A percentile compares a stretch with the other conserved stretches of the same genome.
Evolutionary conservation across 2,888 invertebrate genomes (phyloP).

Genomic region (Bellardia pandia): DNA sequence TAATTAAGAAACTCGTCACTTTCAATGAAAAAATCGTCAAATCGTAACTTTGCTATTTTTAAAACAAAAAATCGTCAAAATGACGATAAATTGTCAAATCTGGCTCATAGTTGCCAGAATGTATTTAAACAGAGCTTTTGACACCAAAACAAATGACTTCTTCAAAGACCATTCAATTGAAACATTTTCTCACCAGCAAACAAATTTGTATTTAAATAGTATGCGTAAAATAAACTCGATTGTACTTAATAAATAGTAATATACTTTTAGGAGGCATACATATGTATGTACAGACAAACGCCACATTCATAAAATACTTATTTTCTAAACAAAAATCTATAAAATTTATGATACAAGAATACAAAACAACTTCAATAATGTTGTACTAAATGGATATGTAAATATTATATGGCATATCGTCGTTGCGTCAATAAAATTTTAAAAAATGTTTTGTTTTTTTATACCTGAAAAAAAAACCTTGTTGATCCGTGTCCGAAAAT

Average conservation of each 20-base stretch:
- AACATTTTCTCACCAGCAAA: constrained; percentile 14
- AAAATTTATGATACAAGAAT: constrained; percentile 13
- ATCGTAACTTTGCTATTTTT: too few species aligned
- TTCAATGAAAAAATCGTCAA: too few species aligned
- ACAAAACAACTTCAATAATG: constrained; percentile 5
- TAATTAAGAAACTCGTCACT: too few species aligned
- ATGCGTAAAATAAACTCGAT: constrained; percentile 34
- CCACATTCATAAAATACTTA: constrained; percentile 15
- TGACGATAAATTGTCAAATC: too few species aligned
- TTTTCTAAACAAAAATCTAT: constrained; percentile 31
- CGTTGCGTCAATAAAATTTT: too few species aligned
- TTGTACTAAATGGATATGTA: background rate
- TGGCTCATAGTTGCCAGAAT: too few species aligned
- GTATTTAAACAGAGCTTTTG: constrained; percentile 49
- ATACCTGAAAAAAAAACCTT: too few species aligned
- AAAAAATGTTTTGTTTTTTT: too few species aligned
- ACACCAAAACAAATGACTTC: constrained; percentile 63
- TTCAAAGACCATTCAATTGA: constrained; percentile 37
- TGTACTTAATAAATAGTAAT: constrained; percentile 33
- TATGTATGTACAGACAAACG: background rate
- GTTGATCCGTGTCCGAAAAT: too few species aligned
- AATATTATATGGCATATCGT: background rate
- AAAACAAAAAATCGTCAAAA: too few species aligned
- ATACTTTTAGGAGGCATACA: constrained; percentile 13
- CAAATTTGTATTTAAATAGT: constrained; percentile 34